Evolutionary conservation across 2,888 invertebrate genomes (phyloP).

Genomic region (Chrysolina americana): DNA sequence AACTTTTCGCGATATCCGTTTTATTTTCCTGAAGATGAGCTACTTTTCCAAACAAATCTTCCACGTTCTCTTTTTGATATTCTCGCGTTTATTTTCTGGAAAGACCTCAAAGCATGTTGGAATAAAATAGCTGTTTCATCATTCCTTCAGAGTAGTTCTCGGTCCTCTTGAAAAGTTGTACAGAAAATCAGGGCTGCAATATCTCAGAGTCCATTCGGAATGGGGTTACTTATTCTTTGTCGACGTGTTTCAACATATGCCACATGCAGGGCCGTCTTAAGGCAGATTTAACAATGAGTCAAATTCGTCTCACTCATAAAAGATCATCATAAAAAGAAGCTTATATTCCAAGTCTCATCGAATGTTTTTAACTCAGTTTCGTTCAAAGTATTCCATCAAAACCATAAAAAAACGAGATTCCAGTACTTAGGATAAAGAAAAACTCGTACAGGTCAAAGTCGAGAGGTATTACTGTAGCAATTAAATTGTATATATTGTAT

Average conservation of each 20-base stretch:
- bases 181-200: constrained; percentile 1
- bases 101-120: constrained; percentile 3
- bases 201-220: neutral
- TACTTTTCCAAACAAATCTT: constrained; percentile 14
- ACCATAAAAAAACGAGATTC: no score
- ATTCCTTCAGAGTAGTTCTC: neutral
- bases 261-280: neutral
- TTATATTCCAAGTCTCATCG: no score
- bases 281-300: no score
- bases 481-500: no score
- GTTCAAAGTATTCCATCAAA: no score
- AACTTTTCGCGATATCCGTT: neutral
- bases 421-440: no score
- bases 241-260: neutral
- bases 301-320: no score
- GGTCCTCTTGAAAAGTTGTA: constrained; percentile 10
- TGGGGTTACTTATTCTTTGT: constrained; percentile 3
- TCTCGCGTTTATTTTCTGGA: neutral
- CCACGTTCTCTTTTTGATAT: constrained; percentile 14
- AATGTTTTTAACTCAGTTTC: no score
- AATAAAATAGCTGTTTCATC: constrained; percentile 11
- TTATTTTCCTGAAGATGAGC: constrained; percentile 1
- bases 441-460: no score
- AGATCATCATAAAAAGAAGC: no score
- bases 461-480: no score